A percentile compares a stretch with the other conserved stretches of the same genome.
Evolutionary conservation across 2,797 vertebrate species (phyloP).

Genomic region (Lophura swinhoii): DNA sequence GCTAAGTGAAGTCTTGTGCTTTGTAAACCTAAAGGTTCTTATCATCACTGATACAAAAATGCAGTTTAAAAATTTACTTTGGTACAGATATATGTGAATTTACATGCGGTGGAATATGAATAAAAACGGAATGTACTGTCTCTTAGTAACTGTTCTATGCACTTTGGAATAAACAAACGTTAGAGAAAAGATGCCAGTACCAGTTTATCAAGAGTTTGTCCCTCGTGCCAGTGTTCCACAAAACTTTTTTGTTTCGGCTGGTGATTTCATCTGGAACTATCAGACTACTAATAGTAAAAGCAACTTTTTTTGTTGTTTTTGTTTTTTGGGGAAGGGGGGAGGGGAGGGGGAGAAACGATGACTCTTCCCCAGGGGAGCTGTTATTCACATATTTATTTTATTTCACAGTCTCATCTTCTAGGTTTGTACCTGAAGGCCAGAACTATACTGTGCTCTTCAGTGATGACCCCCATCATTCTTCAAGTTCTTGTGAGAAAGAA

Average conservation of each 20-base stretch:
- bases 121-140: neutral
- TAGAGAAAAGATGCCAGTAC: neutral
- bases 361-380: neutral
- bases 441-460: neutral
- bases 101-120: neutral
- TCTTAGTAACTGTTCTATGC: neutral
- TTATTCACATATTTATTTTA: slow-evolving; percentile 25
- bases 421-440: slow-evolving; percentile 37
- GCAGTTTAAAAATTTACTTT: neutral
- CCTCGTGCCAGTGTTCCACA: neutral
- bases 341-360: too few relatives aligned
- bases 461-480: neutral
- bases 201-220: neutral
- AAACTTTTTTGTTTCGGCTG: neutral
- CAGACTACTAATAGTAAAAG: neutral
- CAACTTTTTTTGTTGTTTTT: neutral
- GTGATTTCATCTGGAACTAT: neutral
- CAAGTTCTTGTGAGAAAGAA: slow-evolving; percentile 7
- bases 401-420: slow-evolving; percentile 38
- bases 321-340: too few relatives aligned
- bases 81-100: neutral
- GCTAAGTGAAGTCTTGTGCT: neutral
- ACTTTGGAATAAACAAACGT: neutral
- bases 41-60: neutral
- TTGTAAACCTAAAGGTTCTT: neutral